phyloP scores from a whole-genome alignment of 1,140 invertebrate genomes.

The Ylistrum balloti region DNA sequence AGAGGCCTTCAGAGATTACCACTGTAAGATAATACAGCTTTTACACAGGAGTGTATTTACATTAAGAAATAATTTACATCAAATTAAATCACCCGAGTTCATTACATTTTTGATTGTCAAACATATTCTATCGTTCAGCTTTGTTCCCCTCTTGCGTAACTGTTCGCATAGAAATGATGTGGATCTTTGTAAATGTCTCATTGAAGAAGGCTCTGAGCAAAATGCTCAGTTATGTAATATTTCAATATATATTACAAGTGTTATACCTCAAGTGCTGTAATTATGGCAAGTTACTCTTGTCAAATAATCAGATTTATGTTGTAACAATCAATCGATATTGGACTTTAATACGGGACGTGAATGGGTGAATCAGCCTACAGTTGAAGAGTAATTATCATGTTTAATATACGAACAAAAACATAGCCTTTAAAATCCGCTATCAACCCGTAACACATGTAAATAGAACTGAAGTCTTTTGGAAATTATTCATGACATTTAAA shows the following conservation, averaged over 20 bases:
- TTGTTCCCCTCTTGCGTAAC: not conserved
- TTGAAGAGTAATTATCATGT: not conserved
- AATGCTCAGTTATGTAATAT: not conserved
- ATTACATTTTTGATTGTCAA: not conserved
- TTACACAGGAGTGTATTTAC: not conserved
- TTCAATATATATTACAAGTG: not conserved
- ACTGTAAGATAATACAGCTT: not conserved
- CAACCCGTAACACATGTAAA: not conserved
- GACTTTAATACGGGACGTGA: not conserved
- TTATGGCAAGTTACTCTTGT: not conserved
- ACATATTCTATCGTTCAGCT: not conserved
- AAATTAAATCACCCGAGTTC: not conserved
- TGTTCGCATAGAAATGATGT: not conserved
- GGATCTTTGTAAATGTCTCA: not conserved
- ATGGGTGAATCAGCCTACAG: not conserved
- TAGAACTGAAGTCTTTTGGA: not conserved
- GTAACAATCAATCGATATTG: not conserved
- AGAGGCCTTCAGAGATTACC: no score
- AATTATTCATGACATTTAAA: constrained; percentile 1
- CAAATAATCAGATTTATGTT: not conserved
- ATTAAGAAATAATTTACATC: not conserved
- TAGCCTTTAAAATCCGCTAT: not conserved
- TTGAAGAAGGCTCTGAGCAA: not conserved
- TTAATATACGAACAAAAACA: not conserved
- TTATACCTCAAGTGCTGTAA: not conserved